phyloP scores from a whole-genome alignment of 2,797 vertebrate genomes.

The Crenuchus spilurus region DNA sequence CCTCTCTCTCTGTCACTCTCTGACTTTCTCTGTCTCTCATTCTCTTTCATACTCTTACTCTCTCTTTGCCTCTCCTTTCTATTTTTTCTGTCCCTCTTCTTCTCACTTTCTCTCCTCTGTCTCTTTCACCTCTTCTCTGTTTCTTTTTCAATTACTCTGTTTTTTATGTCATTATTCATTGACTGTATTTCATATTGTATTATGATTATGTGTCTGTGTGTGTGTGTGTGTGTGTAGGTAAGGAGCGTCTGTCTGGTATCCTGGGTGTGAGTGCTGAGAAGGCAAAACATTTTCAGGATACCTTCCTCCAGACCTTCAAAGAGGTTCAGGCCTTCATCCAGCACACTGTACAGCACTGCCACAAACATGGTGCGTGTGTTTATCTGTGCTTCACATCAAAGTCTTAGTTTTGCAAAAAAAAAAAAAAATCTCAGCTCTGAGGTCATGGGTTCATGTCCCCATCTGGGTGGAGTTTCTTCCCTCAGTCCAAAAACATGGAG shows the following conservation, averaged over 20 bases:
- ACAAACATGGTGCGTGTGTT: constrained; percentile 76
- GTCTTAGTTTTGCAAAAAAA: too few species aligned
- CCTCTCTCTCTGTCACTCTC: not conserved
- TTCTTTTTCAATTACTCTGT: not conserved
- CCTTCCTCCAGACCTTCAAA: constrained; percentile 87
- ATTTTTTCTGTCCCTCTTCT: not conserved
- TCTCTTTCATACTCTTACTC: constrained; percentile 39
- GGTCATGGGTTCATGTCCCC: too few species aligned
- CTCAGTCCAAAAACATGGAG: too few species aligned
- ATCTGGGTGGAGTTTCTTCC: too few species aligned
- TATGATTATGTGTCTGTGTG: not conserved
- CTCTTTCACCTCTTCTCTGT: not conserved
- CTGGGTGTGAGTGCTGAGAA: constrained; percentile 81
- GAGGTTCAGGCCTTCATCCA: constrained; percentile 86
- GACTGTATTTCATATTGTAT: not conserved
- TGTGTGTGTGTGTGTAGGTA: constrained; percentile 71
- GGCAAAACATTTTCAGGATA: constrained; percentile 85
- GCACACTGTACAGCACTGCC: constrained; percentile 81
- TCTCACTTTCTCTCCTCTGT: not conserved
- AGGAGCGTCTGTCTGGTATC: constrained; percentile 84
- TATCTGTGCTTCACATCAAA: too few species aligned
- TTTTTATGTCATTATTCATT: not conserved
- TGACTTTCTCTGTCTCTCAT: not conserved
- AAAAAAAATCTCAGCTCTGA: too few species aligned
- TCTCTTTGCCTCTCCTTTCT: constrained; percentile 39